phyloP scores from a whole-genome alignment of 2,888 invertebrate genomes.

The Catocala fraxini region DNA sequence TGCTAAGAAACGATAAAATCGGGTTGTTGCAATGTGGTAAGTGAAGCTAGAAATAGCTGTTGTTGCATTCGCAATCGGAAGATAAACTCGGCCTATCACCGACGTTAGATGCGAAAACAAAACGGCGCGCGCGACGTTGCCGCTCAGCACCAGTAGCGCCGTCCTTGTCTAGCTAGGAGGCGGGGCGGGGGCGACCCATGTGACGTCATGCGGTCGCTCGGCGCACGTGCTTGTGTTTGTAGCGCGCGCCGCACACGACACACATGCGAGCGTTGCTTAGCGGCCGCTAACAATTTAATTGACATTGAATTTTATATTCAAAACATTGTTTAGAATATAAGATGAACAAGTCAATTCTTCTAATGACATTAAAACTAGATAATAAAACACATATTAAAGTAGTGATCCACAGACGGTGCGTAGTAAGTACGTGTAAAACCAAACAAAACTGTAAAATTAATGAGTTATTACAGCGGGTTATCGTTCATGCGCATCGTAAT shows the following conservation, averaged over 20 bases:
- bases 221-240: conserved; percentile 86
- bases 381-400: conserved; percentile 3
- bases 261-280: conserved; percentile 72
- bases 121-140: conserved; percentile 80
- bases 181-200: conserved; percentile 75
- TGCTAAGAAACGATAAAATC: conserved; percentile 65
- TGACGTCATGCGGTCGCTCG: conserved; percentile 77
- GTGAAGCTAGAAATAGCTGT: conserved; percentile 76
- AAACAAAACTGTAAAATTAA: conserved; percentile 26
- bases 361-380: neutral
- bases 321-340: conserved; percentile 37
- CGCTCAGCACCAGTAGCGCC: conserved; percentile 59
- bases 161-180: conserved; percentile 69
- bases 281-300: conserved; percentile 65
- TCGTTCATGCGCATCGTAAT: conserved; percentile 40
- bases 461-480: conserved; percentile 43
- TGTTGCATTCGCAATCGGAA: conserved; percentile 83
- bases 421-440: conserved; percentile 14
- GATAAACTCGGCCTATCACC: conserved; percentile 83
- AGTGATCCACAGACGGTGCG: neutral
- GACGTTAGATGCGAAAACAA: conserved; percentile 81
- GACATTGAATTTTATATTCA: conserved; percentile 65
- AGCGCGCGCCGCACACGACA: conserved; percentile 73
- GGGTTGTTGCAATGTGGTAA: conserved; percentile 65
- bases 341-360: neutral